These are phyloP conservation scores for Ligdia adustata DNA, from an alignment of 2,888 invertebrate genomes.

Conservation along the genomic window DNA sequence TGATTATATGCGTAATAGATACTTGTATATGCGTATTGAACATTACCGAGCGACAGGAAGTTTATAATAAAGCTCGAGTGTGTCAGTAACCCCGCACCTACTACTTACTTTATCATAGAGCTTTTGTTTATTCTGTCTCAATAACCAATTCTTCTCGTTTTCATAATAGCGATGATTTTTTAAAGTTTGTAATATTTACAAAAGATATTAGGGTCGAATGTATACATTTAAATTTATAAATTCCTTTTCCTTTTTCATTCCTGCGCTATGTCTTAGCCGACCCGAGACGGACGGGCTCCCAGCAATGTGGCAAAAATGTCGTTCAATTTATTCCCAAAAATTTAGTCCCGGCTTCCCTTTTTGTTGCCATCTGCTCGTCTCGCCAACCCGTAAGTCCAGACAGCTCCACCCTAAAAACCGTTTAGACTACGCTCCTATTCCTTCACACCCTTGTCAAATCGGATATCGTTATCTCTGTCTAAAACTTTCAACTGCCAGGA, in stretches of 20 bases:
- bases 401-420: slow-evolving; percentile 83
- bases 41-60: slow-evolving; percentile 70
- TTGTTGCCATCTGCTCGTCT: slow-evolving; percentile 80
- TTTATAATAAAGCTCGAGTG: slow-evolving; percentile 70
- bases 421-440: slow-evolving; percentile 73
- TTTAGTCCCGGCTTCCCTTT: slow-evolving; percentile 77
- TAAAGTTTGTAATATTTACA: not conserved
- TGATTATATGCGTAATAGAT: slow-evolving; percentile 61
- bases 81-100: slow-evolving; percentile 70
- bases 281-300: slow-evolving; percentile 41
- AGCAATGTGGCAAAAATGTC: slow-evolving; percentile 69
- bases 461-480: slow-evolving; percentile 71
- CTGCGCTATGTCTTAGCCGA: slow-evolving; percentile 21
- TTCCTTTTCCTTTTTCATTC: slow-evolving; percentile 39
- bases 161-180: not conserved
- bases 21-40: slow-evolving; percentile 62
- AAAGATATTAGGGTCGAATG: not conserved
- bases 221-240: not conserved
- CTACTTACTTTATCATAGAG: slow-evolving; percentile 50
- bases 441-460: slow-evolving; percentile 69
- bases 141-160: not conserved
- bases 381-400: slow-evolving; percentile 74
- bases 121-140: slow-evolving; percentile 7
- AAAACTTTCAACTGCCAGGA: slow-evolving; percentile 69
- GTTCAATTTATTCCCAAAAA: slow-evolving; percentile 82